Evolutionary conservation across 2,113 vertebrate species (phyloP), one percentile per base, ranked within the genome.

Genomic region (Fregetta grallaria): DNA sequence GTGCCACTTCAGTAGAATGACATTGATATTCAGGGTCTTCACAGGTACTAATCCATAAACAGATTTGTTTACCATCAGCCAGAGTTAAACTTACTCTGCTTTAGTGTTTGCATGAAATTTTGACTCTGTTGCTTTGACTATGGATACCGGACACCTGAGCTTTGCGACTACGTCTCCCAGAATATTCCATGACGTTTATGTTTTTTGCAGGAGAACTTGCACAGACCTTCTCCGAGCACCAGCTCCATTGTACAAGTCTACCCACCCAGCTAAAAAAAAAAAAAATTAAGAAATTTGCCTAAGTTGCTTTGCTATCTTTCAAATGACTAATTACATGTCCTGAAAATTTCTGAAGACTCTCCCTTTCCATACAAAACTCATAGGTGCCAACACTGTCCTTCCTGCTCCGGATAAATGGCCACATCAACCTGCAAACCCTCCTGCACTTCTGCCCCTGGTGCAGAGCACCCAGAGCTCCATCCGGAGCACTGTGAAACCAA

Each of bases 11-110:
- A 42, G 47, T 53, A 58, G 68, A 65, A 75, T 58, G 79, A 29
- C 83, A 26, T 38, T 58, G 83, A 79, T 53, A 32, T 40, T 40
- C 13, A 1, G 34, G 53, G 65, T 86, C 50, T 47, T 96, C 92
- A 32, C 42, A 74, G 65, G 53, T 77, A 88, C 78, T 45, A 87
- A 96, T 96, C 95, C 84, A 90, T 91, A 77, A 68, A 90, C 29
- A 94, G 95, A 95, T 71, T 66, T 95, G 63, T 92, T 82, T 86
- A 42, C 49, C 21, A 4, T 44, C 40, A 71, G 8, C 16, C 27
- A 6, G 2, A 42, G 59, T 71, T 72, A 78, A 74, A 90, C 36
- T 86, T 65, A 36, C 7, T 34, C 65, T 34, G 36, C n/a, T 86
- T 75, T 40, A 68, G 36, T 47, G n/a, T 59, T 80, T 55, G 72